phyloP scores from a whole-genome alignment of 2,888 invertebrate species.

The Drosophila austrosaltans region DNA sequence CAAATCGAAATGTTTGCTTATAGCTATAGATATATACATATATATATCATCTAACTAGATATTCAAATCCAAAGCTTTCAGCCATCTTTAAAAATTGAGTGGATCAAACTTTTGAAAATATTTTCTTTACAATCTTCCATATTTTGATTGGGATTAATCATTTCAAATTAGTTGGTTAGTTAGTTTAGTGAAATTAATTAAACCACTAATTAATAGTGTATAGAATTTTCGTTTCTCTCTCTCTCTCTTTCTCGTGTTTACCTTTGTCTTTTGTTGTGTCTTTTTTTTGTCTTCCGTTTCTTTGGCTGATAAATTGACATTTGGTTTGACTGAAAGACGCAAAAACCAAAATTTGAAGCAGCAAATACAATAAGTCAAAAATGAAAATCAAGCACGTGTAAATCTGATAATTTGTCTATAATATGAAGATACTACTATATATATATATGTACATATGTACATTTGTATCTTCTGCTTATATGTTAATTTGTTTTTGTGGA shows the following conservation, averaged over 20 bases:
- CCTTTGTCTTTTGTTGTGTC: constrained; percentile 2
- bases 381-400: constrained; percentile 38
- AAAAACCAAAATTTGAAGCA: constrained; percentile 2
- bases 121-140: too few relatives aligned
- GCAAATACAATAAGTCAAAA: constrained; percentile 2
- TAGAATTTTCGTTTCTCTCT: neutral
- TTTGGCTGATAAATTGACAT: constrained; percentile 43
- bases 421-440: neutral
- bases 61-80: too few relatives aligned
- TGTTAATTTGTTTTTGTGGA: constrained; percentile 6
- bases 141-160: too few relatives aligned
- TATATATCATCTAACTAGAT: too few relatives aligned
- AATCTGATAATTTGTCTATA: constrained; percentile 48
- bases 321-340: constrained; percentile 21
- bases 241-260: neutral
- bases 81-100: too few relatives aligned
- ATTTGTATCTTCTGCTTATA: constrained; percentile 1
- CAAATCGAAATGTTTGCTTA: too few relatives aligned
- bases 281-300: neutral
- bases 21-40: too few relatives aligned
- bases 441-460: neutral
- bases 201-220: neutral
- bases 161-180: too few relatives aligned
- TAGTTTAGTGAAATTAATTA: too few relatives aligned
- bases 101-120: too few relatives aligned